phyloP scores from a whole-genome alignment of 2,113 vertebrate genomes.

The Rhinolophus sinicus region DNA sequence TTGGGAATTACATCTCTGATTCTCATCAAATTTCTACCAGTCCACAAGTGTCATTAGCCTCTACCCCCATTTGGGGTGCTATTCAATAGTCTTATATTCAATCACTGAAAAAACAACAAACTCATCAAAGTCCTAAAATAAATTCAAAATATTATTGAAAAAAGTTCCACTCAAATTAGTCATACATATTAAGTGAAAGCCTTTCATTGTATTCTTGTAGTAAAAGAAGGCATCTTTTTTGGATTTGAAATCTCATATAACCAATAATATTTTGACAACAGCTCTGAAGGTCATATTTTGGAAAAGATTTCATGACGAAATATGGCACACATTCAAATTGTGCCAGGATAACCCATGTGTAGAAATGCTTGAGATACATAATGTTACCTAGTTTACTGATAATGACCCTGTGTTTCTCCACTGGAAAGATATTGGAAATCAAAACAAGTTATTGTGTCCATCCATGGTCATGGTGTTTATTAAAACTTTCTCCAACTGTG shows the following conservation, averaged over 20 bases:
- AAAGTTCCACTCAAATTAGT: background rate
- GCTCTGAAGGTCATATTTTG: background rate
- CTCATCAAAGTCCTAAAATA: background rate
- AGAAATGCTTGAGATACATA: background rate
- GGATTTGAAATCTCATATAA: background rate
- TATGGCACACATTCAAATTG: background rate
- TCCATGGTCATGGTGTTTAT: background rate
- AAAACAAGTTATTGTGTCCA: background rate
- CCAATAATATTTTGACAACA: background rate
- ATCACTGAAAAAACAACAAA: background rate
- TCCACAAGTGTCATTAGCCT: background rate
- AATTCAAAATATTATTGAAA: background rate
- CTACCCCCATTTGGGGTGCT: background rate
- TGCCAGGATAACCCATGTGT: background rate
- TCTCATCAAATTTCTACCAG: conserved; percentile 11
- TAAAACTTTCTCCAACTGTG: background rate
- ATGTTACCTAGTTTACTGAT: background rate
- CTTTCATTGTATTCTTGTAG: background rate
- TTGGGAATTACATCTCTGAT: background rate
- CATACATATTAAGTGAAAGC: background rate
- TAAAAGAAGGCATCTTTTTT: background rate
- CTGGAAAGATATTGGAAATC: background rate
- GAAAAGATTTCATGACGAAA: background rate
- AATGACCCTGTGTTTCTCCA: background rate
- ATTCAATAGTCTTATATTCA: background rate